Evolutionary conservation across 2,797 vertebrate genomes (phyloP), one percentile per base, ranked within the genome.

Genomic region (Poeciliopsis paucimaculata): DNA sequence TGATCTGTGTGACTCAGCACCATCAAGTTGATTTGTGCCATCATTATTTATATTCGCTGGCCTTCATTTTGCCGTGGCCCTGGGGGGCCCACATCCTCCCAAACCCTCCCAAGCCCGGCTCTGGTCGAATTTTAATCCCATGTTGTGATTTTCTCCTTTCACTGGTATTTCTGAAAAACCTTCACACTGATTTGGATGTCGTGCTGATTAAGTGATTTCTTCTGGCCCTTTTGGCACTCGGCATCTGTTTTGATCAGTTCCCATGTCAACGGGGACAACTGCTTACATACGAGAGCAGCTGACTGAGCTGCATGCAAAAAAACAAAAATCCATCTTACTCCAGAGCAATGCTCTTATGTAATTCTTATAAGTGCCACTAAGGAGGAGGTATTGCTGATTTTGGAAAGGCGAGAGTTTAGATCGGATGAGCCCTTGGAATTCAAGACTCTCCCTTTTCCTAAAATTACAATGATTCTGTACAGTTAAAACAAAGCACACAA

Each of bases 141-240:
- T 39, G 20, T 39, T 39, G 9, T 23, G 34, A 23, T 66, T 66
- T 39, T 66, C 18, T 26, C 39, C 23, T 7, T 41, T 39, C 18
- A 20, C 8, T 66, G 34, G 62, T 39, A 39, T 66, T 36, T 66
- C 10, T 39, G 9, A 68, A 26, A 68, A 68, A 26, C 36, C 20
- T 68, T n/a, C 64, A 41, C 20, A 23, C 36, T 68, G 64, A 68
- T 72, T 72, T 49, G 28, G 45, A 18, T 47, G 43, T 18, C 9
- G 45, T 49, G 71, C 45, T 72, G 71, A 72, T n/a, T 31, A 72
- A 47, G 28, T 72, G 16, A 47, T 72, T 72, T 72, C 71, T 18
- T 31, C 71, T 72, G 71, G 71, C 20, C 5, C 71, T 20, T 31
- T 9, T 72, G 71, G 71, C 43, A 11, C 45, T 23, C n/a, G 10